A percentile compares a stretch with the other conserved stretches of the same genome.
Conservation (phyloP, 35 echinoderm and acorn worm species). For the Hemicentrotus pulcherrimus region DNA sequence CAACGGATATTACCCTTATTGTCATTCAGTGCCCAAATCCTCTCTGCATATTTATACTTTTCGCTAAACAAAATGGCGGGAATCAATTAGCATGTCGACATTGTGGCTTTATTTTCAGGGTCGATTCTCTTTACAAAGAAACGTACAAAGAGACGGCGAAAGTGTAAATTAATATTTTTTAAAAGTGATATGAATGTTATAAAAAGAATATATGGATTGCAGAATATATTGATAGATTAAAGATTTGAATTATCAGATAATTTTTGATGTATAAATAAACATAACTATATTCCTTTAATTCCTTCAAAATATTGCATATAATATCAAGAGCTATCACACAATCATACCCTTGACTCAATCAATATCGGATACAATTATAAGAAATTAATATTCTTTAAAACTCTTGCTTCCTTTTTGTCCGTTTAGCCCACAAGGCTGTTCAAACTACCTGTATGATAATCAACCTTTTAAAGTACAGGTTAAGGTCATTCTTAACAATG, state of each 20-base stretch:
- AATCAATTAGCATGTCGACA: background rate
- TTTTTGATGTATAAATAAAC: background rate
- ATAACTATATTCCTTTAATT: background rate
- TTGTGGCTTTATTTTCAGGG: background rate
- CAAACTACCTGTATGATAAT: too few relatives aligned
- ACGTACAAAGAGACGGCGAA: background rate
- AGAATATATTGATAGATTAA: background rate
- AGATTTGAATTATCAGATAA: background rate
- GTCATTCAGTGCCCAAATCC: conserved; percentile 9
- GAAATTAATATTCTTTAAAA: too few relatives aligned
- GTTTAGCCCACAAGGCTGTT: too few relatives aligned
- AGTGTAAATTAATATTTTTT: background rate
- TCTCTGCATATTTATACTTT: background rate
- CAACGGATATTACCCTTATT: background rate
- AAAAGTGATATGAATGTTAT: background rate
- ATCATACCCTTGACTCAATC: too few relatives aligned
- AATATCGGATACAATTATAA: too few relatives aligned
- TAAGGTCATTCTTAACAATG: too few relatives aligned
- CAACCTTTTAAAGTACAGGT: too few relatives aligned
- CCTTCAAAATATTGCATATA: too few relatives aligned
- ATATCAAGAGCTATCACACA: too few relatives aligned
- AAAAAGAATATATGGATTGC: background rate
- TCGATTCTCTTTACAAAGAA: background rate
- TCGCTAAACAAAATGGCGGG: background rate
- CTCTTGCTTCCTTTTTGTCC: too few relatives aligned